A percentile compares a stretch with the other conserved stretches of the same genome.
Evolutionary conservation across 1,140 invertebrate genomes (phyloP).

Genomic region (Pteromalus puparum): DNA sequence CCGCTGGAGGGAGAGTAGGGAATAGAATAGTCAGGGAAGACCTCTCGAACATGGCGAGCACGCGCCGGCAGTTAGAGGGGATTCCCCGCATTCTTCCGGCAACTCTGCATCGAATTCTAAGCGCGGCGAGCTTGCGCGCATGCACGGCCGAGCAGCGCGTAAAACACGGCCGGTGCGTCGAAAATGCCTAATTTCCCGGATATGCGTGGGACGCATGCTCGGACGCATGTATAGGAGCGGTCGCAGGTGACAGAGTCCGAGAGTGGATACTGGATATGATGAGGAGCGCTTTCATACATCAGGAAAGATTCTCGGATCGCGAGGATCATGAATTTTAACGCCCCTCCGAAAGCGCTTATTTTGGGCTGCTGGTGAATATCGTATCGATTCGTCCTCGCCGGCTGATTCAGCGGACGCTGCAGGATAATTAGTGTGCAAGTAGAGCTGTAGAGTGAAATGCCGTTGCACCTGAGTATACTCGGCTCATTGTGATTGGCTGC

Average conservation of each 20-base stretch:
- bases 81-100: slow-evolving; percentile 31
- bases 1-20: no score
- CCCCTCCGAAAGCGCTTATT: not conserved
- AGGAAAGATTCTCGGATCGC: not conserved
- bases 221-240: not conserved
- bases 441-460: no score
- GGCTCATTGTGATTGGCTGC: no score
- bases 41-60: slow-evolving; percentile 26
- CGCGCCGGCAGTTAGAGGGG: slow-evolving; percentile 39
- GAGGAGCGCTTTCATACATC: no score
- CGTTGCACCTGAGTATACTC: no score
- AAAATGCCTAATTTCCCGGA: not conserved
- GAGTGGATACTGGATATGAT: not conserved
- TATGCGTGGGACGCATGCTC: not conserved
- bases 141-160: not conserved
- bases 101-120: slow-evolving; percentile 17
- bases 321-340: slow-evolving; percentile 34
- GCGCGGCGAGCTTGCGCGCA: not conserved
- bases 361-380: not conserved
- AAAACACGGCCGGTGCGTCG: not conserved
- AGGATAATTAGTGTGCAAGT: no score
- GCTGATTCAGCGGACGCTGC: not conserved
- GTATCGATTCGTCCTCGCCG: not conserved
- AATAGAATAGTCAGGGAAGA: no score
- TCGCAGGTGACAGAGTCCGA: not conserved